phyloP scores from a whole-genome alignment of 92 coral and sea anemone species.

The Diadumene lineata region DNA sequence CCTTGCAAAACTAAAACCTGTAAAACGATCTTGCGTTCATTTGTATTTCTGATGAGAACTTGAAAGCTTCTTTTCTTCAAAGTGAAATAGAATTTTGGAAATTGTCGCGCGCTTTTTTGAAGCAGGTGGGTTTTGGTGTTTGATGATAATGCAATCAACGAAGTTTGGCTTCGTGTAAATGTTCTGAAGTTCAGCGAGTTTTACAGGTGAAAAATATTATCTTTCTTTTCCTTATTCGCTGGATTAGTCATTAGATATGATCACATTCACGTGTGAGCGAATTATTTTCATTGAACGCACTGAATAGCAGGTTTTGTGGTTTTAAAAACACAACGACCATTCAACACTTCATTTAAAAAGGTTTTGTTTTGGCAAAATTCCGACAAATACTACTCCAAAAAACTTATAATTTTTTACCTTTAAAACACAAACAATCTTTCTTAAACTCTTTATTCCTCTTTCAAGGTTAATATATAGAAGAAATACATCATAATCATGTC shows the following conservation, averaged over 20 bases:
- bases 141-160: background rate
- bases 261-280: slow-evolving; percentile 4
- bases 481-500: background rate
- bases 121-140: background rate
- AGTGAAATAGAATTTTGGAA: background rate
- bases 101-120: background rate
- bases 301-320: slow-evolving; percentile 26
- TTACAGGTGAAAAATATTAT: background rate
- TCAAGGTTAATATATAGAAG: background rate
- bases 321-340: slow-evolving; percentile 4
- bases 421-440: background rate
- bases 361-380: slow-evolving; percentile 11
- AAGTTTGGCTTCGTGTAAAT: too few relatives aligned
- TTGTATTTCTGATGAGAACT: background rate
- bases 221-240: slow-evolving; percentile 4
- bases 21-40: background rate
- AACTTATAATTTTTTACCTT: background rate
- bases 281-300: background rate
- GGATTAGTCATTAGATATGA: slow-evolving; percentile 16
- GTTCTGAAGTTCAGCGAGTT: background rate
- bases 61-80: background rate
- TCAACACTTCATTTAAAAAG: background rate
- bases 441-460: background rate
- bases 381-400: slow-evolving; percentile 8
- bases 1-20: background rate